Evolutionary conservation across 2,113 vertebrate genomes (phyloP), one percentile per base, ranked within the genome.

Genomic region (Larimichthys polyactis): DNA sequence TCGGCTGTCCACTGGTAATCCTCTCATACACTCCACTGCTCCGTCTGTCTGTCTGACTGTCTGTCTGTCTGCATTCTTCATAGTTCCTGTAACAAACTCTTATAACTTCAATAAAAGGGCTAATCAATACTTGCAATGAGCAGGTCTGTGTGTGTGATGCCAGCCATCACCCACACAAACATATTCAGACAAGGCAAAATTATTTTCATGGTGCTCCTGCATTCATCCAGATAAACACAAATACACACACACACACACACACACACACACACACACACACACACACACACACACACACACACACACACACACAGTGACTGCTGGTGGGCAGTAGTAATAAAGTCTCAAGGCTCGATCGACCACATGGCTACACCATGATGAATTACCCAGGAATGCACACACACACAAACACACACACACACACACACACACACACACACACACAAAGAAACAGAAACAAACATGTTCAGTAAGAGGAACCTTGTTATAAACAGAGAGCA

Each of bases 51-150:
- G 87, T 71, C 78, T 84, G 75, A 51, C 60, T 88, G 65, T 59
- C 82, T 81, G 82, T 60, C 77, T 75, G 48, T 62, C 65, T 83
- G 73, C 49, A 40, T 22, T 73, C 65, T 62, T 66, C 57, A 60
- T 51, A 94, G 91, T 84, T 87, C 89, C 91, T 91, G 94, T 94
- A 93, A 93, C 93, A 94, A 92, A 95, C 92, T 87, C 94, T 94
- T 95, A 95, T 95, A 96, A 96, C 94, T 94, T 96, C 93, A 91
- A 94, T 95, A 94, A 94, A 93, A 92, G 40, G 73, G 90, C 93
- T 94, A 96, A 96, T 97, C 95, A 92, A 96, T 96, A 94, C 82
- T 93, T 75, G 90, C 92, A 94, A 95, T 92, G 91, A 94, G 93
- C 95, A 94, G 87, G 95, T 93, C 64, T 78, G 79, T 94, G 91